Base-by-base conservation (phyloP, 2,888 invertebrate species). In the Carpatolechia fugitivella region DNA sequence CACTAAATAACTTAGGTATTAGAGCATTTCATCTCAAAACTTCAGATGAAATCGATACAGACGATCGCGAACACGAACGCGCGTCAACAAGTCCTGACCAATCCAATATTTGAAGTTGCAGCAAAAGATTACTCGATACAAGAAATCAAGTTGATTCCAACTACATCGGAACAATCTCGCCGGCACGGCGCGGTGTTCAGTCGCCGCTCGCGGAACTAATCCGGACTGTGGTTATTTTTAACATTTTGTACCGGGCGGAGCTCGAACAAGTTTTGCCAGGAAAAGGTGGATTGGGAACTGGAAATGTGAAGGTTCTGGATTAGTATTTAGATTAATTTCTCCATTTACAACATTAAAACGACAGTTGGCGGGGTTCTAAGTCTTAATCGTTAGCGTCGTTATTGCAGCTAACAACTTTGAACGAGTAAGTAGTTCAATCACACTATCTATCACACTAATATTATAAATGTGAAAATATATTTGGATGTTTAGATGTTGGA, bases 171-270 rank as follows among this genome's bases (percentile, higher is more conserved):
- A 55, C 46, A 48, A 52, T 52, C 52, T 56, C 38, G 40, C n/a
- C n/a, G n/a, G n/a, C n/a, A n/a, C 47, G 16, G 18, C 29, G 40
- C 20, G 33, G 48, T 41, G 55, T 31, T 51, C 54, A 51, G 54
- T 52, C 47, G 54, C 31, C 44, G 44, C 31, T 31, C 49, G 53
- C 41, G 52, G 29, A 57, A 54, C 57, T 54, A 57, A 57, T 57
- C 51, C 54, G 46, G 47, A 41, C 38, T 38, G 54, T 24, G 46
- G 54, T 57, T 57, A 47, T 57, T 54, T 57, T 54, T 56, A 57
- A 52, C 54, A 51, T 51, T 56, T 51, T 52, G 52, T 52, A 48
- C 56, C 40, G 48, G 16, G 51, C n/a, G 36, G 50, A 50, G 16
- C 33, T 24, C 38, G 50, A 18, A 38, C 38, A 50, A 50, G 24